Base-by-base conservation (phyloP, 2,797 vertebrate species). In the Pangasius sanitwongsei region DNA sequence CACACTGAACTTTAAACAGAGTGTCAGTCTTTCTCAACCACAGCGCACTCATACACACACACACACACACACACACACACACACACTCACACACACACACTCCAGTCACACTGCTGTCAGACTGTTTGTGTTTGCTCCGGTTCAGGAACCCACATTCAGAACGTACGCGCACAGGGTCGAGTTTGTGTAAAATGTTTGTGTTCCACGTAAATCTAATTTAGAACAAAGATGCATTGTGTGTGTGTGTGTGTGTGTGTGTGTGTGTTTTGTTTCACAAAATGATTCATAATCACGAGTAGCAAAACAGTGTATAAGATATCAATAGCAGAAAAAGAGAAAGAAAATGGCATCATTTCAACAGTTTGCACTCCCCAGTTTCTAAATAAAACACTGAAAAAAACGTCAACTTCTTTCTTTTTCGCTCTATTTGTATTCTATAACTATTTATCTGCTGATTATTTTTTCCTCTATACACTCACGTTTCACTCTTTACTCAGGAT, bases 1-100 rank as follows among this genome's bases (percentile, higher is more conserved):
- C 95, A 95, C 94, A 94, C 95, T 96, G 96, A 97, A 96, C 96
- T 96, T 96, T 97, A 97, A 97, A 97, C 97, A 97, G 96, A 55
- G 85, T 93, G 94, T 94, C 94, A 94, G 94, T 94, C 95, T 96
- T 95, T 92, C 94, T 94, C 95, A 92, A 90, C 90, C 92, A 92
- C 92, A 91, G 91, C 77, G 90, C 89, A 91, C 88, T 89, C 91
- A 90, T 74, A 88, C 90, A 87, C 87, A 82, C 83, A 90, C 91
- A 53, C 86, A 92, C 87, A 88, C 89, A 83, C 92, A 90, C 83
- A 78, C 81, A 86, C 41, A 87, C 75, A 90, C 50, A 67, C 67
- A 50, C 83, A 53, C 55, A 57, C 53, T 41, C 78, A 83, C 50
- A 57, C 55, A 18, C 72, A 74, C 72, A 48, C 72, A 48, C 41